phyloP scores from a whole-genome alignment of 1,140 invertebrate genomes.

The Eubasilissa regina region DNA sequence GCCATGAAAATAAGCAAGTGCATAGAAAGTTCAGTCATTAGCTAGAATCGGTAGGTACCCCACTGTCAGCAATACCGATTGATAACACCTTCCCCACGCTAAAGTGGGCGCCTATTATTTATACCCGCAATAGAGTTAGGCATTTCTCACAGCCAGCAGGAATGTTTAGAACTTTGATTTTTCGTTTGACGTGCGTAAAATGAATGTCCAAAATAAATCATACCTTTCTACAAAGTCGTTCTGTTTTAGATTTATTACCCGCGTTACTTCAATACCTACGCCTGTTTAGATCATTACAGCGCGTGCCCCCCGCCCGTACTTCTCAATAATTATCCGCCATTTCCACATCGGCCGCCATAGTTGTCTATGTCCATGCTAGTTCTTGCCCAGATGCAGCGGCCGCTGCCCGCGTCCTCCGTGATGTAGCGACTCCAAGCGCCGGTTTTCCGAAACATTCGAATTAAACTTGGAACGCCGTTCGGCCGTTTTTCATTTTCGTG shows the following conservation, averaged over 20 bases:
- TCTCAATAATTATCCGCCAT: slow-evolving; percentile 22
- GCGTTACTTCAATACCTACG: neutral
- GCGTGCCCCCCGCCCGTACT: slow-evolving; percentile 11
- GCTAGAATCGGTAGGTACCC: neutral
- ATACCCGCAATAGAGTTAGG: neutral
- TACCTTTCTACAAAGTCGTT: slow-evolving; percentile 15
- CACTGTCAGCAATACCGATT: neutral
- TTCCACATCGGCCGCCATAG: slow-evolving; percentile 3
- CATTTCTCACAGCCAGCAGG: neutral
- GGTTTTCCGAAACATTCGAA: slow-evolving; percentile 26
- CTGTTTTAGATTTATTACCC: slow-evolving; percentile 1
- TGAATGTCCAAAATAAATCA: neutral
- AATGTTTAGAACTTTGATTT: neutral
- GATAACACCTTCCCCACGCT: slow-evolving; percentile 21
- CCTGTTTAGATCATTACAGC: slow-evolving; percentile 15
- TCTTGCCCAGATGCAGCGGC: neutral
- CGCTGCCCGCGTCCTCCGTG: neutral
- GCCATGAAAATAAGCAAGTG: slow-evolving; percentile 43
- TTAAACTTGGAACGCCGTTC: neutral
- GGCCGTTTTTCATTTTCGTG: slow-evolving; percentile 10
- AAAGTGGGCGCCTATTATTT: slow-evolving; percentile 1
- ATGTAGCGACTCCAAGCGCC: slow-evolving; percentile 15
- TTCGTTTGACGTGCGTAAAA: neutral
- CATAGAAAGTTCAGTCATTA: slow-evolving; percentile 49
- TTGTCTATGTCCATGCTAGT: neutral